Evolutionary conservation across 2,888 invertebrate species (phyloP), one percentile per base, ranked within the genome.

Genomic region (Drosophila pseudotakahashii): DNA sequence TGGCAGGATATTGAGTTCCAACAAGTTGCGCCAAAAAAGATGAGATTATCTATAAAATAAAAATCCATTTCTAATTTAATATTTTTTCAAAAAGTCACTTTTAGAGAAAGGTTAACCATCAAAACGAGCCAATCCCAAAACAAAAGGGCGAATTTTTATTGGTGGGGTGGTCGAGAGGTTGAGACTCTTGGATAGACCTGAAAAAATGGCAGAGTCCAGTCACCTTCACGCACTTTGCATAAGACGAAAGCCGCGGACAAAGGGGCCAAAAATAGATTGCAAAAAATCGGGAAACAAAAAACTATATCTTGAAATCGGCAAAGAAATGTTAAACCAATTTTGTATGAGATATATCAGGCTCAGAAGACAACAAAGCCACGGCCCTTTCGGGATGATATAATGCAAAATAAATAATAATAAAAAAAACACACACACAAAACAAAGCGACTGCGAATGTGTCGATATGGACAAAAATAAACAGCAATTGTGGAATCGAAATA

Each of bases 301-400:
- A 14, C n/a, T 10, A 39, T n/a, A 30, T 19, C 52, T 45, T 67
- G 37, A 45, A 64, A 48, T 42, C 19, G 30, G 3, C 9, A 30
- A 42, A 64, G 51, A 66, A 45, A 67, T 37, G 37, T 32, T 66
- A 37, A 67, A 39, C 68, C 42, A 53, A 44, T 67, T 45, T 63
- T 51, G 54, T 34, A 45, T 34, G n/a, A 32, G 14, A 51, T 51
- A 66, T 32, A 53, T 32, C 41, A 42, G 34, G 48, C 34, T 42
- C 30, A 50, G 34, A 5, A n/a, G 11, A 2, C 6, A 11, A 36
- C 19, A 66, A 32, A 26, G 23, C 32, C 19, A 10, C 16, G 13
- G 37, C 45, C 69, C 58, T 68, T 68, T 55, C n/a, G 16, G n/a
- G 16, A 55, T 66, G 69, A 66, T 66, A 66, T 68, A 66, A 66